Conservation (phyloP, 2,888 invertebrate species). For the Lasioglossum calceatum region DNA sequence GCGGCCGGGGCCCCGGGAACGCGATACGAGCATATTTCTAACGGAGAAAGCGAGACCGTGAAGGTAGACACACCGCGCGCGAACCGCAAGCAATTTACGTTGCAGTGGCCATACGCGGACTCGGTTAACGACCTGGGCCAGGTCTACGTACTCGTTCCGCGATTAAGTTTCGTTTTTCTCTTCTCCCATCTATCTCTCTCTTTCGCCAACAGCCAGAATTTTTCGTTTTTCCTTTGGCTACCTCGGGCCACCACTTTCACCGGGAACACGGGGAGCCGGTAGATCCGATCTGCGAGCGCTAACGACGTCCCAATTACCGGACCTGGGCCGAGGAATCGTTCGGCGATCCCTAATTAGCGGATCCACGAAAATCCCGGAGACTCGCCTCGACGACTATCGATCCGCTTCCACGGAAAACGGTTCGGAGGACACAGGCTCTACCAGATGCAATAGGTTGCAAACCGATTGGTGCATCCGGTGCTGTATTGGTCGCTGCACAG, state of each 20-base stretch:
- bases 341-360: conserved; percentile 31
- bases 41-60: conserved; percentile 67
- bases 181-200: background rate
- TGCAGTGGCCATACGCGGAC: conserved; percentile 54
- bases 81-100: conserved; percentile 62
- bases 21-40: conserved; percentile 55
- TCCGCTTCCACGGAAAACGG: background rate
- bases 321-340: background rate
- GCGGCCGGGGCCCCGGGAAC: conserved; percentile 12
- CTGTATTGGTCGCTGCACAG: background rate
- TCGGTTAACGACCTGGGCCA: conserved; percentile 71
- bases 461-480: background rate
- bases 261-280: conserved; percentile 34
- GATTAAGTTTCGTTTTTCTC: conserved; percentile 65
- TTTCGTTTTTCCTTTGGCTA: conserved; percentile 48
- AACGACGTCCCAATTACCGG: conserved; percentile 50
- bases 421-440: background rate
- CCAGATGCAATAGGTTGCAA: background rate
- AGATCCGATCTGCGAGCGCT: conserved; percentile 47
- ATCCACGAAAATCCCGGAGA: conserved; percentile 25
- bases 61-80: conserved; percentile 42
- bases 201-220: background rate
- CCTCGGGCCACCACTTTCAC: conserved; percentile 69
- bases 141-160: conserved; percentile 65
- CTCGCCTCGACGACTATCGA: background rate